Percentiles rank a stretch among this genome's conserved stretches.
phyloP scores from a whole-genome alignment of 2,797 vertebrate species.

The Florisuga fusca region DNA sequence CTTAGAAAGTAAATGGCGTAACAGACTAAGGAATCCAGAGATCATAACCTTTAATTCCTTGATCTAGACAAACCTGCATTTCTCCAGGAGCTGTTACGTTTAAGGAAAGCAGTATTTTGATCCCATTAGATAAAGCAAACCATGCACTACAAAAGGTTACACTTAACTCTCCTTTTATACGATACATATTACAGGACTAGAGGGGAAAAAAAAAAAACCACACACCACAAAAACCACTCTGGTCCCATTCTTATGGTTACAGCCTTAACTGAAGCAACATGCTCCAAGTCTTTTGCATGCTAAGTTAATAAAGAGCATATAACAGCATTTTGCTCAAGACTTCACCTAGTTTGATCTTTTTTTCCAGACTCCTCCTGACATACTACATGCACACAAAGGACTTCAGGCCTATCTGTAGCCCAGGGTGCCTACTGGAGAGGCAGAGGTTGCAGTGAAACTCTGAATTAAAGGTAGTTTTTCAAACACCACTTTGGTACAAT shows the following conservation, averaged over 20 bases:
- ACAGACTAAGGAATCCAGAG: conserved; percentile 23
- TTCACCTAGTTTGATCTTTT: neutral
- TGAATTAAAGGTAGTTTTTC: neutral
- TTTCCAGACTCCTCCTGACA: neutral
- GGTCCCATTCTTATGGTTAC: neutral
- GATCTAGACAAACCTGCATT: neutral
- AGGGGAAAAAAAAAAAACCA: no score
- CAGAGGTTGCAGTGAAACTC: neutral
- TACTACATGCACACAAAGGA: neutral
- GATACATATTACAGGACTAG: neutral
- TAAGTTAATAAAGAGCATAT: neutral
- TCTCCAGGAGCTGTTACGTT: neutral
- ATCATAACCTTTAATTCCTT: conserved; percentile 16
- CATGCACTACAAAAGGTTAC: neutral
- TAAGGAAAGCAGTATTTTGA: neutral
- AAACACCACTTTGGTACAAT: neutral
- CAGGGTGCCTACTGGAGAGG: fast-evolving
- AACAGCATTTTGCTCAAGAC: neutral
- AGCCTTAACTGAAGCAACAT: neutral
- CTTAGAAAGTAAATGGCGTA: neutral
- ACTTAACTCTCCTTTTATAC: neutral
- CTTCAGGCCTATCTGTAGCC: neutral
- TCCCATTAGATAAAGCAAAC: neutral
- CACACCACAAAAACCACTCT: neutral
- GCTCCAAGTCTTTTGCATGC: neutral